Evolutionary conservation across 2,888 invertebrate species (phyloP), one percentile per base, ranked within the genome.

Genomic region (Melinaea marsaeus): DNA sequence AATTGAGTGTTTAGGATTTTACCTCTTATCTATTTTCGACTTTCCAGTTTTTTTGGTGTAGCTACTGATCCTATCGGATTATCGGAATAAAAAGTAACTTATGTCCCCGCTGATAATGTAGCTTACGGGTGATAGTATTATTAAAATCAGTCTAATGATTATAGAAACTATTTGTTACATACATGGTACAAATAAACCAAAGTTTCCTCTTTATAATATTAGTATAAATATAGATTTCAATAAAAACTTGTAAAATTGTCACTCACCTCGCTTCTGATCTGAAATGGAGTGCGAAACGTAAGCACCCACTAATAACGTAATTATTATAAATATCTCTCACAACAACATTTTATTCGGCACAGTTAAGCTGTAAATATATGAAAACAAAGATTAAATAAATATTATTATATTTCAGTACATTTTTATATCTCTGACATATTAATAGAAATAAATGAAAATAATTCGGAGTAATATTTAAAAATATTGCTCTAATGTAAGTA

Each of bases 231-330:
- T 46, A 57, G 45, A 42, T 33, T 13, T 32, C 57, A 48, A 58
- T 48, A 11, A 48, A 13, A 48, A 13, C 34, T 58, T 58, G 34
- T 13, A 58, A 48, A 48, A 58, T 48, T 48, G 46, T 32, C 57
- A 57, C 48, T 48, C 42, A 42, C 42, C 11, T 42, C 42, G 42
- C 2, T 9, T 42, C 42, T 1, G 55, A 58, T 65, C 55, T 69
- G 67, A 74, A 72, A 72, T 72, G 61, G 67, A 65, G 66, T 68
- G 73, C 66, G 67, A 67, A 72, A 69, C 69, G 72, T 71, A 32
- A 69, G 69, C 71, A 66, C 69, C 57, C 55, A 66, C 65, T 63
- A 63, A 59, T 58, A 54, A 48, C 13, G 33, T 57, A 47, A 57
- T 60, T 55, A 58, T 61, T 66, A 67, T 69, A 66, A 62, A 58